Conservation (phyloP, 1,140 invertebrate genomes). For the Chlorops oryzae region DNA sequence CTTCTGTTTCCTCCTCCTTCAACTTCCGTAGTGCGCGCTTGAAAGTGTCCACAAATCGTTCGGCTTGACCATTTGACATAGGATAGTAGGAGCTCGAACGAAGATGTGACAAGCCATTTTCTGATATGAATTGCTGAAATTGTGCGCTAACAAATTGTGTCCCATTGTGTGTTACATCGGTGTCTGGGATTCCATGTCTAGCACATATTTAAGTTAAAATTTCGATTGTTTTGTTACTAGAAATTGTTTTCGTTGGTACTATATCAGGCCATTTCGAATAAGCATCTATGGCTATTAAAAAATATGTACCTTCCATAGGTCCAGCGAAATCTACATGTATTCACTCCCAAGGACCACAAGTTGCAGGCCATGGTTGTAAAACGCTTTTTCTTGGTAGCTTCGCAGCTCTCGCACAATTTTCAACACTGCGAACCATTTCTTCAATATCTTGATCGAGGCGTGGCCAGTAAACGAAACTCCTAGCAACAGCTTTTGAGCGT, state of each 20-base stretch:
- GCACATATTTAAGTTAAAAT: conserved; percentile 14
- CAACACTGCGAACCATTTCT: too few relatives aligned
- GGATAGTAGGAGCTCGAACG: conserved; percentile 19
- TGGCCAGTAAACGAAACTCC: background rate
- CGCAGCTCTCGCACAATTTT: too few relatives aligned
- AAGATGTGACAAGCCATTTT: conserved; percentile 19
- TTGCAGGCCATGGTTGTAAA: conserved; percentile 2
- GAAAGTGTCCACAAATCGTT: conserved; percentile 23
- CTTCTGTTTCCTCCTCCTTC: conserved; percentile 6
- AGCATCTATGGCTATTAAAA: conserved; percentile 10
- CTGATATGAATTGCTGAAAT: conserved; percentile 18
- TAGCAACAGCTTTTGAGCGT: background rate
- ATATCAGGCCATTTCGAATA: conserved; percentile 16
- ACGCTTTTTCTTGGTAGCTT: background rate
- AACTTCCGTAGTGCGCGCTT: conserved; percentile 9
- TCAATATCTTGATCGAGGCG: too few relatives aligned
- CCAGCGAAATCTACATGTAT: conserved; percentile 13
- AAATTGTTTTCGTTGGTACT: background rate
- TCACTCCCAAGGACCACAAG: conserved; percentile 1
- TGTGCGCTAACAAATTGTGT: too few relatives aligned
- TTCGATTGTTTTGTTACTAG: background rate
- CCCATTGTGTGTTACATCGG: too few relatives aligned
- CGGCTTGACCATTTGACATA: conserved; percentile 30
- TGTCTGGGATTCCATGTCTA: conserved; percentile 19
- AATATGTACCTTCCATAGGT: conserved; percentile 5